Evolutionary conservation across 2,888 invertebrate species (phyloP).

Genomic region (Sisyra nigra): DNA sequence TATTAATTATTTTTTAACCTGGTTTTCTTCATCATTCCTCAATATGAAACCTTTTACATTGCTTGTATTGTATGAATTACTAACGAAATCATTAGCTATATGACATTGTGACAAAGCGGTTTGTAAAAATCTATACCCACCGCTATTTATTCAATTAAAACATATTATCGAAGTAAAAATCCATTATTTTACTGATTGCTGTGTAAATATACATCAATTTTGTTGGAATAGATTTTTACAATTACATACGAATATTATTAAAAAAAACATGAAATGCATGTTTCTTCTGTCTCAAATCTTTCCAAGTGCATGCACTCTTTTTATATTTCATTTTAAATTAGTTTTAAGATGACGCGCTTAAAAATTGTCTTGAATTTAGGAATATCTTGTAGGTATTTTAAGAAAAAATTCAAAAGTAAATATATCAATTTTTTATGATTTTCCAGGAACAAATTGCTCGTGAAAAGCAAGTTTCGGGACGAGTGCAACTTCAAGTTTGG

Average conservation of each 20-base stretch:
- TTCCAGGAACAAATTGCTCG: slow-evolving; percentile 54
- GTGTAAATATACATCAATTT: too few species aligned
- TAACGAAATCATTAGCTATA: too few species aligned
- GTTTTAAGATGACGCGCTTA: neutral
- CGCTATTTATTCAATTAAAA: too few species aligned
- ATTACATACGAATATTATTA: neutral
- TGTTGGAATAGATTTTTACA: neutral
- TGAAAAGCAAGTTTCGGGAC: slow-evolving; percentile 58
- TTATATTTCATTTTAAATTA: neutral
- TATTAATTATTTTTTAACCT: slow-evolving; percentile 2
- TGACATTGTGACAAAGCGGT: too few species aligned
- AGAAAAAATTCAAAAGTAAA: neutral
- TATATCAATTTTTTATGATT: slow-evolving; percentile 4
- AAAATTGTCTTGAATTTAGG: slow-evolving; percentile 1
- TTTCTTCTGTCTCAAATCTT: neutral
- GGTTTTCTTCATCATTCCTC: neutral
- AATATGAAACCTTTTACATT: too few species aligned
- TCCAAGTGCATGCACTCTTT: neutral
- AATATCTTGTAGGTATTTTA: neutral
- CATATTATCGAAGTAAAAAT: too few species aligned
- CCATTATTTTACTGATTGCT: too few species aligned
- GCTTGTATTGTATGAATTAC: too few species aligned
- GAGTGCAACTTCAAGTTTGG: slow-evolving; percentile 79
- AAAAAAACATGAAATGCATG: neutral
- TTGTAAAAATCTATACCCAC: too few species aligned